phyloP scores from a whole-genome alignment of 2,888 invertebrate genomes.

The Pristionchus arcanus region DNA sequence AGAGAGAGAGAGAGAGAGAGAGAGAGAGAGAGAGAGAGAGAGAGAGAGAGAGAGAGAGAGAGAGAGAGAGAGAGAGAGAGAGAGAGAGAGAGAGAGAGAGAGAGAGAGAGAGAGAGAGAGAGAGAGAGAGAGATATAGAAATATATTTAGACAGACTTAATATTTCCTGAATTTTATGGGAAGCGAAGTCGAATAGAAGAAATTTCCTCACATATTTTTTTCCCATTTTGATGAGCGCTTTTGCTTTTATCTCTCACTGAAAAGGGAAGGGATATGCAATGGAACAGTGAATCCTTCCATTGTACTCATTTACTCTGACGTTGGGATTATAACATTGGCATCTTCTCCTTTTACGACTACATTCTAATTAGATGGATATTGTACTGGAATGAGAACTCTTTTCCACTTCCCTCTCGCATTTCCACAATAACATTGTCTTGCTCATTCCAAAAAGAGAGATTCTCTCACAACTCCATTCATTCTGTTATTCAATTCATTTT shows the following conservation, averaged over 20 bases:
- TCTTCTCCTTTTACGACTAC: no score
- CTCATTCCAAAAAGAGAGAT: no score
- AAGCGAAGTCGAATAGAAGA: no score
- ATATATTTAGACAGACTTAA: no score
- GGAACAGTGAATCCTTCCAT: background rate
- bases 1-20: background rate
- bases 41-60: background rate
- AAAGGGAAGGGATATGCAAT: background rate
- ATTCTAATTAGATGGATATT: background rate
- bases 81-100: background rate
- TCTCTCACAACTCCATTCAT: background rate
- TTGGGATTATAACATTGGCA: no score
- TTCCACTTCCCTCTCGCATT: background rate
- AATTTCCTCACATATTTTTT: no score
- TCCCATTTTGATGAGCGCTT: background rate
- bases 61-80: background rate
- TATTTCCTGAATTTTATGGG: no score
- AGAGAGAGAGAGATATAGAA: background rate
- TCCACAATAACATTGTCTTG: background rate
- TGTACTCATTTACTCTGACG: background rate
- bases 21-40: background rate
- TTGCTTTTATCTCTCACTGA: background rate
- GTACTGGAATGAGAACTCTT: background rate
- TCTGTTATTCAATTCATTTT: background rate
- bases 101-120: background rate